Evolutionary conservation across 2,888 invertebrate genomes (phyloP).

Genomic region (Xestia ashworthii): DNA sequence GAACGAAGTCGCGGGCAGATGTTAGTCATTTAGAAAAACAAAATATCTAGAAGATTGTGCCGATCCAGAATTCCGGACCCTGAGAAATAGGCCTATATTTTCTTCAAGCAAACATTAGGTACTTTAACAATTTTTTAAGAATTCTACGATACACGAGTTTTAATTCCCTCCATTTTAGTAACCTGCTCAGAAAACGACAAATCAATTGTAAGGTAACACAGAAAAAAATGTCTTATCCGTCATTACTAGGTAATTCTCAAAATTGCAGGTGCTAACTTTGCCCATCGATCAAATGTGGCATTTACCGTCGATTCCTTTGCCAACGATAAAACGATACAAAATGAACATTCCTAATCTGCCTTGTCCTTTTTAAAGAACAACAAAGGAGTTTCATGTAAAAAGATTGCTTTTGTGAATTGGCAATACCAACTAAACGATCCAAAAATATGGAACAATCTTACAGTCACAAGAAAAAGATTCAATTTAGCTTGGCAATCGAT

Average conservation of each 20-base stretch:
- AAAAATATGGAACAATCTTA: slow-evolving; percentile 30
- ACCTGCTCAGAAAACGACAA: slow-evolving; percentile 11
- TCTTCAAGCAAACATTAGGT: too few species aligned
- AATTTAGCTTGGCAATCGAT: slow-evolving; percentile 24
- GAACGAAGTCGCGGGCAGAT: too few species aligned
- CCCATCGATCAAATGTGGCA: slow-evolving; percentile 87
- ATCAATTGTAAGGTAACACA: slow-evolving; percentile 13
- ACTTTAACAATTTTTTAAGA: too few species aligned
- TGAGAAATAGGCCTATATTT: too few species aligned
- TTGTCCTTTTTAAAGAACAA: slow-evolving; percentile 84
- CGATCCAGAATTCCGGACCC: too few species aligned
- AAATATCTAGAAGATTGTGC: not conserved
- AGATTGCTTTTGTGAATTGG: slow-evolving; percentile 71
- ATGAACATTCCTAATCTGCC: slow-evolving; percentile 88
- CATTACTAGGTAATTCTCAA: slow-evolving; percentile 67
- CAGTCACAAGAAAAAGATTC: not conserved
- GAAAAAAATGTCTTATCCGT: slow-evolving; percentile 44
- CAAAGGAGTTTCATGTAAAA: slow-evolving; percentile 80
- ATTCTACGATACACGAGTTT: not conserved
- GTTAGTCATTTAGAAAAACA: not conserved
- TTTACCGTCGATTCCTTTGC: slow-evolving; percentile 79
- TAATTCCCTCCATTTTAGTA: not conserved
- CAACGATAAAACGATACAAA: slow-evolving; percentile 82
- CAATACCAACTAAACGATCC: slow-evolving; percentile 5
- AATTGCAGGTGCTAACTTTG: slow-evolving; percentile 80